Evolutionary conservation across 2,113 vertebrate species (phyloP).

Genomic region (Myodes glareolus): DNA sequence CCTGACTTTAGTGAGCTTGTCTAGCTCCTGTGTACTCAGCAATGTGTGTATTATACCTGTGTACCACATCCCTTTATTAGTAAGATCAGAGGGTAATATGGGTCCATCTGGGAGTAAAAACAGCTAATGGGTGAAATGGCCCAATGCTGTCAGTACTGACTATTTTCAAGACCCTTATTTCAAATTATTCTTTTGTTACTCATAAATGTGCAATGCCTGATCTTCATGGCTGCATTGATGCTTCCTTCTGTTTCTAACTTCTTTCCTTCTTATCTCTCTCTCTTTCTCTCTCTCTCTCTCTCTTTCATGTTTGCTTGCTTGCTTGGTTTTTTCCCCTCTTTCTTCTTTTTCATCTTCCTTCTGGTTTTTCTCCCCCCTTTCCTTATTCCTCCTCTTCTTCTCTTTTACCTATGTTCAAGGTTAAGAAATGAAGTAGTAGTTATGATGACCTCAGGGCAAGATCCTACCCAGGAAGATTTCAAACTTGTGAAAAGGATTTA

Average conservation of each 20-base stretch:
- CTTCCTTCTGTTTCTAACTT: neutral
- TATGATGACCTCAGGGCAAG: neutral
- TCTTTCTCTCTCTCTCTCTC: too few species aligned
- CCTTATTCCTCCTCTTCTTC: too few species aligned
- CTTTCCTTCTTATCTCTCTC: too few species aligned
- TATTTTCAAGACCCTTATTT: neutral
- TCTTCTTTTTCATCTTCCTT: neutral
- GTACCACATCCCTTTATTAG: accelerated
- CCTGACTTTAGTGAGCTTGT: neutral
- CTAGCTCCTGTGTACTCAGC: neutral
- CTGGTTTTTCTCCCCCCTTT: too few species aligned
- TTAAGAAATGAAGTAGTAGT: neutral
- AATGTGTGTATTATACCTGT: accelerated
- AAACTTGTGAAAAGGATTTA: neutral
- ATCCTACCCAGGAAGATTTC: neutral
- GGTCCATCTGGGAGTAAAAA: neutral
- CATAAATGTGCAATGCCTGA: neutral
- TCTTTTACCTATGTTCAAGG: neutral
- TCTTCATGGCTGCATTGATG: neutral
- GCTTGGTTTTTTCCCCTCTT: neutral
- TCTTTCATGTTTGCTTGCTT: neutral
- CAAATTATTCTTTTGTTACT: neutral
- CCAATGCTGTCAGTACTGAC: neutral
- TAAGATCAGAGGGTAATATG: neutral
- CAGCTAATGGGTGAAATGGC: neutral